These are phyloP conservation scores for Brachyistius frenatus DNA, from an alignment of 2,113 vertebrate species.

Conservation along the genomic window DNA sequence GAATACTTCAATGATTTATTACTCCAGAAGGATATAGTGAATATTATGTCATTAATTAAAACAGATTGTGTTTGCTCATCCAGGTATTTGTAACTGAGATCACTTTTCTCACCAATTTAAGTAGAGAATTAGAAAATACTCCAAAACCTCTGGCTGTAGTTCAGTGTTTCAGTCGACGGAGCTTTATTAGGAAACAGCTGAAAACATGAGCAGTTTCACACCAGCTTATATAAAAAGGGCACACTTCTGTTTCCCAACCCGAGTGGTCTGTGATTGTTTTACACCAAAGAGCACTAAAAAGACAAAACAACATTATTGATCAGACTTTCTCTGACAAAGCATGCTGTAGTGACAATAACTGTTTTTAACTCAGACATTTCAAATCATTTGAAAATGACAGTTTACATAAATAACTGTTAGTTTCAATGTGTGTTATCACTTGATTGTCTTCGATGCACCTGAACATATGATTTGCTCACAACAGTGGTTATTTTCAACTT, in stretches of 20 bases:
- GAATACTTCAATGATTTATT: no score
- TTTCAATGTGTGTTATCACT: neutral
- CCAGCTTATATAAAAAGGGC: neutral
- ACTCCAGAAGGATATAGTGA: no score
- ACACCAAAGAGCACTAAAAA: neutral
- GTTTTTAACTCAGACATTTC: neutral
- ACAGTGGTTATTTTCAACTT: neutral
- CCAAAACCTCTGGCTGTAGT: neutral
- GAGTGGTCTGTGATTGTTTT: neutral
- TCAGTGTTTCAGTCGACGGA: neutral
- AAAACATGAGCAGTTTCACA: neutral
- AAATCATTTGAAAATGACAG: conserved; percentile 7
- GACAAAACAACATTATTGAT: neutral
- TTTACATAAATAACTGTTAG: neutral
- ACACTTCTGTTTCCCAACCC: neutral
- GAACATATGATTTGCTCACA: neutral
- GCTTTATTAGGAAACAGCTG: neutral
- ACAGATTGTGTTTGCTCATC: no score
- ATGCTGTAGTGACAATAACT: neutral
- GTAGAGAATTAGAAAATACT: no score
- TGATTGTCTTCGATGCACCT: neutral
- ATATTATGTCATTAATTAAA: no score
- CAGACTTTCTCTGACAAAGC: neutral
- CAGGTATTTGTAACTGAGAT: no score
- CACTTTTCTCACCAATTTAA: no score